These are phyloP conservation scores for Pyrocephalus nanus DNA, from an alignment of 2,797 vertebrate species.

Conservation along the genomic window DNA sequence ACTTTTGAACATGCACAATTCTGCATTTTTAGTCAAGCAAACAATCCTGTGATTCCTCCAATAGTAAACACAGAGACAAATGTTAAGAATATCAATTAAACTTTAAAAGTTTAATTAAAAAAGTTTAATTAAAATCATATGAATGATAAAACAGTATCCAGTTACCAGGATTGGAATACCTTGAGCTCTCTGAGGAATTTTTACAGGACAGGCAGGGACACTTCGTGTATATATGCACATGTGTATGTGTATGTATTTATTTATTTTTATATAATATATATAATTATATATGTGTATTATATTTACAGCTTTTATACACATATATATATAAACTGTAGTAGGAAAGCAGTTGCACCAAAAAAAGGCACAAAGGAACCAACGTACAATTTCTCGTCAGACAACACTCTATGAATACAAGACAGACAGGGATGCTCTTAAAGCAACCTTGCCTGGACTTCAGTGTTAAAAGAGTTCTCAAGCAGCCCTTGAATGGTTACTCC, in stretches of 20 bases:
- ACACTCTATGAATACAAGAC: not conserved
- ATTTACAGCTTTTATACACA: not conserved
- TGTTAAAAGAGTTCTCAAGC: not conserved
- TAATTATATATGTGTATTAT: not conserved
- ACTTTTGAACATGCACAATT: not conserved
- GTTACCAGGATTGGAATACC: not conserved
- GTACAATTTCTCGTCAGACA: not conserved
- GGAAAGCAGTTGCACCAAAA: not conserved
- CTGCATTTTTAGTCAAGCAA: not conserved
- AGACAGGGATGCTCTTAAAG: not conserved
- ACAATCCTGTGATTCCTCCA: not conserved
- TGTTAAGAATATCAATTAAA: not conserved
- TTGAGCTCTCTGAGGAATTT: not conserved
- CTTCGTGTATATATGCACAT: fast-evolving
- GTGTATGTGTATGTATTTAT: no score
- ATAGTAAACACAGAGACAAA: not conserved
- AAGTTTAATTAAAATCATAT: not conserved
- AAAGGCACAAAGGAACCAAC: not conserved
- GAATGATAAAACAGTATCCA: not conserved
- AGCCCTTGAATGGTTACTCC: not conserved
- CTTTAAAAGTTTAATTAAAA: not conserved
- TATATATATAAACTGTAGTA: not conserved
- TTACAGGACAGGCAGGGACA: not conserved
- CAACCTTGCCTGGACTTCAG: not conserved
- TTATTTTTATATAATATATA: no score